Conservation (phyloP, 2,888 invertebrate species). For the Odontomyia ornata region DNA sequence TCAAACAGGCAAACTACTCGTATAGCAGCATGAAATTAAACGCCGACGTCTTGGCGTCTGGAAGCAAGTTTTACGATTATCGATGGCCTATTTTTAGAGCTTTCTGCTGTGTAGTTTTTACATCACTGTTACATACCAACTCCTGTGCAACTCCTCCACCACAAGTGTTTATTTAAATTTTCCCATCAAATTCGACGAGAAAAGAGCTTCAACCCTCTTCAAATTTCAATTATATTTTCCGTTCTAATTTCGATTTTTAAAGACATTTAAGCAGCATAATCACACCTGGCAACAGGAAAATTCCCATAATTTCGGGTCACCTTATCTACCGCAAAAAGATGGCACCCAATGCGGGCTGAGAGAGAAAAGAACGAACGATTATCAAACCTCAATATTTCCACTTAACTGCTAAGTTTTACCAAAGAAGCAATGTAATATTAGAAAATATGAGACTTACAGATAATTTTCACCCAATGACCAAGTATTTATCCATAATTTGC, state of each 20-base stretch:
- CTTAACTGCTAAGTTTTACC: no score
- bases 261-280: not conserved
- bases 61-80: slow-evolving; percentile 24
- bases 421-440: not conserved
- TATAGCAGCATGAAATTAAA: not conserved
- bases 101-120: not conserved
- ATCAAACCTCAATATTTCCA: no score
- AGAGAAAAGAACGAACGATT: no score
- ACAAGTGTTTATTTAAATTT: not conserved
- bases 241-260: no score
- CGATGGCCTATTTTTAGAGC: slow-evolving; percentile 35
- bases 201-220: no score
- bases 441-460: slow-evolving; percentile 5
- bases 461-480: slow-evolving; percentile 28
- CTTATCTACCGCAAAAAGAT: not conserved
- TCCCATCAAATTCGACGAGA: not conserved
- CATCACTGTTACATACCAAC: not conserved
- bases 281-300: slow-evolving; percentile 4
- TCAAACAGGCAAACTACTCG: not conserved
- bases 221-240: no score
- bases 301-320: not conserved
- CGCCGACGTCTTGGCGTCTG: slow-evolving; percentile 40
- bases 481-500: slow-evolving; percentile 26
- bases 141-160: no score
- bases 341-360: not conserved